These are phyloP conservation scores for Caenorhabditis sulstoni DNA, from an alignment of 2,888 invertebrate species.

Conservation along the genomic window DNA sequence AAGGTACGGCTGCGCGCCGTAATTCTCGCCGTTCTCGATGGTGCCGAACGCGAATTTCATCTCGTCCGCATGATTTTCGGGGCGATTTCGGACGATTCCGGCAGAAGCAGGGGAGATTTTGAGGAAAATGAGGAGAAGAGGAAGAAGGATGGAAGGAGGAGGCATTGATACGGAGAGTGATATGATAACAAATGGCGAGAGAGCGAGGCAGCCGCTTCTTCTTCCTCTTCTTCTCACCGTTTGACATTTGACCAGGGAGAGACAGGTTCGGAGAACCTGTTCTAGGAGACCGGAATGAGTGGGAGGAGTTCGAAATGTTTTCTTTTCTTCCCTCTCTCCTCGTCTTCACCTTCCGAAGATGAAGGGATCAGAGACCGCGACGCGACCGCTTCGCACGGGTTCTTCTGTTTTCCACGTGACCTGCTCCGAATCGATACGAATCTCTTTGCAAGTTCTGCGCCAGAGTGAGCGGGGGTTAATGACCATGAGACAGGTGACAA, in stretches of 20 bases:
- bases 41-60: constrained; percentile 60
- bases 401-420: too few species aligned
- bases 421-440: too few species aligned
- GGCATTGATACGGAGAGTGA: not conserved
- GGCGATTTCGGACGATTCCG: constrained; percentile 17
- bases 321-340: constrained; percentile 3
- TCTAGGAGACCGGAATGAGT: not conserved
- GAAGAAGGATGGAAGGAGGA: not conserved
- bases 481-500: too few species aligned
- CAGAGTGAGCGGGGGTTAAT: too few species aligned
- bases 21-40: constrained; percentile 49
- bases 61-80: constrained; percentile 42
- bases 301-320: not conserved
- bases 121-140: not conserved
- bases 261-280: constrained; percentile 47
- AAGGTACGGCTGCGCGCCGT: constrained; percentile 58
- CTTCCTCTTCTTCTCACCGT: constrained; percentile 21
- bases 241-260: constrained; percentile 48
- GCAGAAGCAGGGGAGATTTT: not conserved
- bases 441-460: too few species aligned
- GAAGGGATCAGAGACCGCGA: too few species aligned
- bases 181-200: constrained; percentile 44
- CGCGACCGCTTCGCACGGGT: too few species aligned
- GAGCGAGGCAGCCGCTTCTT: not conserved
- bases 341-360: not conserved